A percentile compares a stretch with the other conserved stretches of the same genome.
Evolutionary conservation across 2,888 invertebrate species (phyloP).

Genomic region (Julus scanicus): DNA sequence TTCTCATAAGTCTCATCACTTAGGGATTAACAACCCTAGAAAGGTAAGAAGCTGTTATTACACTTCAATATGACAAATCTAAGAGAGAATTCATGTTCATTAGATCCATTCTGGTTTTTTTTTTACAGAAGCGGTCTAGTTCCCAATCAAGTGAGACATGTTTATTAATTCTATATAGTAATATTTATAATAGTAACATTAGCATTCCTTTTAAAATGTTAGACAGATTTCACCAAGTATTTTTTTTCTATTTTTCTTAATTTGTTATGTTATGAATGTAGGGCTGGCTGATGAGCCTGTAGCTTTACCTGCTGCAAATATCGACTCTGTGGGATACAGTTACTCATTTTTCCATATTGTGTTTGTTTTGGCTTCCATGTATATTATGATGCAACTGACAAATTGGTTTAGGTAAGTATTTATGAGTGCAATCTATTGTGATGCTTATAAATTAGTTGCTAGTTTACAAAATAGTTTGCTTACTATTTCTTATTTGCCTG

Average conservation of each 20-base stretch:
- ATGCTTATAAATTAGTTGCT: no score
- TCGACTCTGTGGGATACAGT: slow-evolving; percentile 66
- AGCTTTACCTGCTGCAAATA: slow-evolving; percentile 63
- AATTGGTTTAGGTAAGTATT: slow-evolving; percentile 67
- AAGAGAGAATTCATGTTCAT: neutral
- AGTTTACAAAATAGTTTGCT: neutral
- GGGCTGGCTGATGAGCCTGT: neutral
- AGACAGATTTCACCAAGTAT: no score
- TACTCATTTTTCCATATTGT: slow-evolving; percentile 68
- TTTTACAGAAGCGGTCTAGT: neutral
- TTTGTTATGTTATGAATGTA: neutral
- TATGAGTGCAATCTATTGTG: no score
- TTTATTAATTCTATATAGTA: neutral
- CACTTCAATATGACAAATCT: neutral
- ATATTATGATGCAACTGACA: slow-evolving; percentile 69
- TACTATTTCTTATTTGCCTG: neutral
- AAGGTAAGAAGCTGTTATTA: slow-evolving; percentile 57
- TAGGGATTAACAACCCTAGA: slow-evolving; percentile 62
- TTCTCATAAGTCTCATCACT: slow-evolving; percentile 63
- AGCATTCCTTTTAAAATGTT: no score
- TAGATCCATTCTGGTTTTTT: neutral
- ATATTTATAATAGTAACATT: no score
- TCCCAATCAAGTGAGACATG: slow-evolving; percentile 47
- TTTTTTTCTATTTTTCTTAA: no score
- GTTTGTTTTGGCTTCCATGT: slow-evolving; percentile 66